These are phyloP conservation scores for Eristalis pertinax DNA, from an alignment of 2,888 invertebrate genomes.

Conservation along the genomic window DNA sequence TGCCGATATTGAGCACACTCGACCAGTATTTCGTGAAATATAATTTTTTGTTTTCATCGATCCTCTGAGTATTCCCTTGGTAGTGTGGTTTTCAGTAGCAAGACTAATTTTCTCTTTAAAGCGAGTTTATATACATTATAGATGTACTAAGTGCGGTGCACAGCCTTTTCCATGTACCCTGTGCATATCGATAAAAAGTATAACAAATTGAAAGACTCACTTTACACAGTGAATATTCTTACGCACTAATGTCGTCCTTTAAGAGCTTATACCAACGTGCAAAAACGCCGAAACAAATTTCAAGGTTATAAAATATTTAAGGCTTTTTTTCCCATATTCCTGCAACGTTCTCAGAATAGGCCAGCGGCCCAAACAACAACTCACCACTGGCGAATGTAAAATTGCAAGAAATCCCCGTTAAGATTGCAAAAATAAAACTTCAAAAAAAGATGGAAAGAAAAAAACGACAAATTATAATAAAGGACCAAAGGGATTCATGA, in stretches of 20 bases:
- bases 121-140: neutral
- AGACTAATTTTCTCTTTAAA: too few species aligned
- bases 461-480: constrained; percentile 33
- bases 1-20: too few species aligned
- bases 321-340: neutral
- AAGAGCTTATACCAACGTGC: neutral
- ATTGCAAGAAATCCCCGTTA: constrained; percentile 51
- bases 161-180: neutral
- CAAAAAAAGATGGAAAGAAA: constrained; percentile 1
- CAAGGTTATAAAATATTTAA: constrained; percentile 45
- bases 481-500: constrained; percentile 50
- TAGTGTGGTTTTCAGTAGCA: too few species aligned
- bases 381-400: constrained; percentile 44
- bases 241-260: constrained; percentile 41
- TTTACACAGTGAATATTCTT: constrained; percentile 34
- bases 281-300: constrained; percentile 20
- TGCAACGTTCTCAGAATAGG: constrained; percentile 5
- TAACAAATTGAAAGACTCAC: constrained; percentile 9
- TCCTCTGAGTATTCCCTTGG: too few species aligned
- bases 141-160: neutral
- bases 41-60: too few species aligned
- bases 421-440: constrained; percentile 48
- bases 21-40: too few species aligned
- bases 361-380: neutral
- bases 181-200: neutral